Evolutionary conservation across 1,140 invertebrate species (phyloP).

Genomic region (Venustaconcha ellipsiformis): DNA sequence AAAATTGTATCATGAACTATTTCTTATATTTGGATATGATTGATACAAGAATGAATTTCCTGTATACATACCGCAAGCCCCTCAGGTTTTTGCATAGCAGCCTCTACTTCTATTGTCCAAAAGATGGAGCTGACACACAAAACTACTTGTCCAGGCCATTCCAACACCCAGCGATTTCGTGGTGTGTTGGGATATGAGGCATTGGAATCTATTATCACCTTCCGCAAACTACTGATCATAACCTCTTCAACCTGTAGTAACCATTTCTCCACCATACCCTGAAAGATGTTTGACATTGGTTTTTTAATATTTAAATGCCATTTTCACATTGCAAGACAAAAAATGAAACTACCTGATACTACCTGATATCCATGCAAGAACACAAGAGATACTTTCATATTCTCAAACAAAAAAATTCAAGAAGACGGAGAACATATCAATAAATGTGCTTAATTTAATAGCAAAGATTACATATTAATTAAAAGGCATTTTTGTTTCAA

Average conservation of each 20-base stretch:
- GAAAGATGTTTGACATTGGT: slow-evolving; percentile 2
- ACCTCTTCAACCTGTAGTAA: slow-evolving; percentile 69
- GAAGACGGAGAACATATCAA: no score
- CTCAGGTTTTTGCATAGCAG: slow-evolving; percentile 55
- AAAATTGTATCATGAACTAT: no score
- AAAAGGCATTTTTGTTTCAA: no score
- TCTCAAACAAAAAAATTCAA: no score
- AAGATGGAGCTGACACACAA: slow-evolving; percentile 65
- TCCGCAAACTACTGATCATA: slow-evolving; percentile 68
- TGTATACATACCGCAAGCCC: slow-evolving; percentile 60
- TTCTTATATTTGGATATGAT: no score
- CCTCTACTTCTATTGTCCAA: slow-evolving; percentile 67
- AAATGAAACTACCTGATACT: no score
- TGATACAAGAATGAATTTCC: background rate
- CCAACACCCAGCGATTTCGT: slow-evolving; percentile 68
- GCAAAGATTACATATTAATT: no score
- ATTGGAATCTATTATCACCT: slow-evolving; percentile 64
- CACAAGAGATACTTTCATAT: no score
- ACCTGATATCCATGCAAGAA: no score
- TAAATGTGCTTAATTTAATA: no score
- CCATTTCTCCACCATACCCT: slow-evolving; percentile 72
- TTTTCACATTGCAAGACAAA: no score
- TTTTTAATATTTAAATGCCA: no score
- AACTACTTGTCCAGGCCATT: slow-evolving; percentile 70
- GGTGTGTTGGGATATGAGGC: slow-evolving; percentile 57